Conservation (phyloP, 2,797 vertebrate genomes). For the Bufotes viridis region DNA sequence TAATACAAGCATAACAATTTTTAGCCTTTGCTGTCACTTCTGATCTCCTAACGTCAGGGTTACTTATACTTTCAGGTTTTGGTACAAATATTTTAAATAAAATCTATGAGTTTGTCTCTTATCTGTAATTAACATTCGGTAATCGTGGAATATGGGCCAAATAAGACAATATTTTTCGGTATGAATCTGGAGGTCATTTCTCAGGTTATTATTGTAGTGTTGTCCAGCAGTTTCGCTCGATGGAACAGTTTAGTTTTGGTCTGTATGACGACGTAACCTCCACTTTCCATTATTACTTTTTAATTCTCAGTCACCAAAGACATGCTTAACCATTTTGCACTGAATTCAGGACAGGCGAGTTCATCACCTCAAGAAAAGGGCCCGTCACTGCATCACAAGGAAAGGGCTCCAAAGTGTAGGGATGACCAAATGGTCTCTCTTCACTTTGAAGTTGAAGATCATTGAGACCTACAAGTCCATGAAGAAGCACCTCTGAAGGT, state of each 20-base stretch:
- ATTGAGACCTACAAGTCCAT: not conserved
- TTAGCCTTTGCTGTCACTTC: no score
- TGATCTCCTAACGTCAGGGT: no score
- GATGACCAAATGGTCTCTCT: not conserved
- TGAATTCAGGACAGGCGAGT: conserved; percentile 2
- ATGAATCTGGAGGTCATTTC: no score
- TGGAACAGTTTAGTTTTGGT: not conserved
- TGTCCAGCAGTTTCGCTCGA: not conserved
- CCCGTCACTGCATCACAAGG: not conserved
- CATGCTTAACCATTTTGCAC: conserved; percentile 10
- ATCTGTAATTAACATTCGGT: no score
- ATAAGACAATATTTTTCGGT: no score
- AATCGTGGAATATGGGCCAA: no score
- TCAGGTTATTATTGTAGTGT: no score
- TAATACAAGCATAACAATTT: no score
- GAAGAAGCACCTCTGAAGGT: conserved; percentile 6
- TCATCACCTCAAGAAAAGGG: not conserved
- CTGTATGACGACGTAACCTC: not conserved
- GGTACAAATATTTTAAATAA: no score
- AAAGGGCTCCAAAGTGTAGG: conserved; percentile 4
- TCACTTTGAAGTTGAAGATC: conserved; percentile 22
- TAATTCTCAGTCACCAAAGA: conserved; percentile 6
- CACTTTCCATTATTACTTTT: not conserved
- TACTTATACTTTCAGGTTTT: no score
- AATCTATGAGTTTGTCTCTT: no score